These are phyloP conservation scores for Drosophila atroscutellata DNA, from an alignment of 2,888 invertebrate species.

Conservation along the genomic window DNA sequence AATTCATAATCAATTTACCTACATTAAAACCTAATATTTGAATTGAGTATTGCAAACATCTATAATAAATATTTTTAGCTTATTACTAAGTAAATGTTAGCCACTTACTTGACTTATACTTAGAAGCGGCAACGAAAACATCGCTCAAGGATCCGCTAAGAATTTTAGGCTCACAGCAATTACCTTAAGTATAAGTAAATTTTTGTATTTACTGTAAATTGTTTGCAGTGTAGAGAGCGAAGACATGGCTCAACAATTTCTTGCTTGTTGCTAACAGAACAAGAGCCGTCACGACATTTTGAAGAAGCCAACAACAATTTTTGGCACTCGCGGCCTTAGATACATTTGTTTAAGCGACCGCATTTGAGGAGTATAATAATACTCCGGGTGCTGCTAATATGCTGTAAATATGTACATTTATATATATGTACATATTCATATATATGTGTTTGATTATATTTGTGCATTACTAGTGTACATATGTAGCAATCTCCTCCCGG, in stretches of 20 bases:
- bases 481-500: neutral
- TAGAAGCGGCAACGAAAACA: neutral
- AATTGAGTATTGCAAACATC: neutral
- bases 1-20: too few species aligned
- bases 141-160: neutral
- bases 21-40: neutral
- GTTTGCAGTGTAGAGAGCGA: slow-evolving; percentile 31
- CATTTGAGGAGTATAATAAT: slow-evolving; percentile 35
- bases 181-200: neutral
- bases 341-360: slow-evolving; percentile 42
- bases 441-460: neutral
- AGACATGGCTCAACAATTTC: slow-evolving; percentile 58
- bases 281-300: slow-evolving; percentile 47
- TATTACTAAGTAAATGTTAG: neutral
- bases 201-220: slow-evolving; percentile 11
- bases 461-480: slow-evolving; percentile 3
- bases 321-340: slow-evolving; percentile 52
- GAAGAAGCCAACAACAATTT: slow-evolving; percentile 44
- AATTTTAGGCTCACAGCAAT: neutral
- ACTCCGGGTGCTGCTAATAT: neutral
- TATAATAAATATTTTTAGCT: neutral
- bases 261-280: slow-evolving; percentile 61
- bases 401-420: slow-evolving; percentile 4
- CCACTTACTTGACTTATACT: neutral
- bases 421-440: neutral